phyloP scores from a whole-genome alignment of 2,888 invertebrate genomes.

The Chrysopilus asiliformis region DNA sequence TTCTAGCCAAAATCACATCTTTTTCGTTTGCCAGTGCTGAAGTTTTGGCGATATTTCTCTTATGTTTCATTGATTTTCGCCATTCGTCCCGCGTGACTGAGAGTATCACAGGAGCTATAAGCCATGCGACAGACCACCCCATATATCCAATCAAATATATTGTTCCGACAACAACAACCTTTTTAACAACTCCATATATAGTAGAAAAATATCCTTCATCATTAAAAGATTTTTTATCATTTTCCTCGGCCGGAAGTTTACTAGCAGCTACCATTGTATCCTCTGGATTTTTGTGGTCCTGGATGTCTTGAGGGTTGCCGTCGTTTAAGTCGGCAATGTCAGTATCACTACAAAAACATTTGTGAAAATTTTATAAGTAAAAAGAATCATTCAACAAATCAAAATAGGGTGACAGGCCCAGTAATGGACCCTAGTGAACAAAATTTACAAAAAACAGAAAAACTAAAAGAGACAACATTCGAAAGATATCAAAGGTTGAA shows the following conservation, averaged over 20 bases:
- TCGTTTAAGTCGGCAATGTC: no score
- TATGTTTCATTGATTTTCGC: slow-evolving; percentile 58
- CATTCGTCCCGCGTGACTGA: slow-evolving; percentile 69
- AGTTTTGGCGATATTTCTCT: slow-evolving; percentile 61
- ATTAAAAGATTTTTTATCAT: slow-evolving; percentile 8
- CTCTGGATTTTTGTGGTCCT: no score
- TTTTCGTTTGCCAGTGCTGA: slow-evolving; percentile 70
- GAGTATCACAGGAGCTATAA: slow-evolving; percentile 62
- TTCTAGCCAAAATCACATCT: slow-evolving; percentile 69
- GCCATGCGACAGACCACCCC: slow-evolving; percentile 83
- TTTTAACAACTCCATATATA: slow-evolving; percentile 50
- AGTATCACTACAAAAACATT: no score
- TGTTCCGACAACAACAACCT: slow-evolving; percentile 56
- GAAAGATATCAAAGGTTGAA: no score
- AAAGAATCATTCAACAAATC: no score
- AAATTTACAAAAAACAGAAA: no score
- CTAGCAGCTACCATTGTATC: slow-evolving; percentile 11
- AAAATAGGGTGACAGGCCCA: no score
- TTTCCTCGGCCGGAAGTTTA: slow-evolving; percentile 6
- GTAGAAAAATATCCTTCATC: slow-evolving; percentile 42
- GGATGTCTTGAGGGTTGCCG: no score
- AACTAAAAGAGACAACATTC: no score
- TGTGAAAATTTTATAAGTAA: no score
- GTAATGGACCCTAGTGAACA: no score
- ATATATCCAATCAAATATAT: slow-evolving; percentile 72